A percentile compares a stretch with the other conserved stretches of the same genome.
phyloP scores from a whole-genome alignment of 2,797 vertebrate genomes.

The Novumbra hubbsi region DNA sequence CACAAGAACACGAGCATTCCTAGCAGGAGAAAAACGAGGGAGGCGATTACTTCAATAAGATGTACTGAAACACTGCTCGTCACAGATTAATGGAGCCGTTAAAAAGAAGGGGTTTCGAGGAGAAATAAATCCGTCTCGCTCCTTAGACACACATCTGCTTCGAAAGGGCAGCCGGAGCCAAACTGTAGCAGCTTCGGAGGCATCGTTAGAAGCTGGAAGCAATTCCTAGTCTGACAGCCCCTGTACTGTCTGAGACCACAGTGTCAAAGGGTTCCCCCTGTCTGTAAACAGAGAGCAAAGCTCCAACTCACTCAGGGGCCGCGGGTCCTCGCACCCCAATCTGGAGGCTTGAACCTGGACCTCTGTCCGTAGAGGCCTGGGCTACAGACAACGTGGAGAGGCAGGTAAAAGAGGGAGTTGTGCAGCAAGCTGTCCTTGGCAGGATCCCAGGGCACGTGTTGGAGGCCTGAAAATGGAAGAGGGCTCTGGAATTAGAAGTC shows the following conservation, averaged over 20 bases:
- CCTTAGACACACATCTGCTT: conserved; percentile 67
- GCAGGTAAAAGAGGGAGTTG: conserved; percentile 40
- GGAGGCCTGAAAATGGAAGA: conserved; percentile 49
- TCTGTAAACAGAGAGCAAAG: conserved; percentile 4
- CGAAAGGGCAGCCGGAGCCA: conserved; percentile 51
- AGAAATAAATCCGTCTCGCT: conserved; percentile 67
- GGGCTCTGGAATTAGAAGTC: conserved; percentile 71
- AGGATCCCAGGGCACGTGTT: conserved; percentile 48
- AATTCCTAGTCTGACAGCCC: conserved; percentile 33
- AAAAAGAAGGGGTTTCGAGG: conserved; percentile 59
- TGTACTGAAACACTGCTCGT: conserved; percentile 78
- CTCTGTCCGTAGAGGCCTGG: conserved; percentile 38
- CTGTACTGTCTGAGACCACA: conserved; percentile 37
- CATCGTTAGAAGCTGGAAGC: conserved; percentile 53
- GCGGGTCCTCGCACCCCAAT: conserved; percentile 2
- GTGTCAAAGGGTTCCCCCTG: conserved; percentile 21
- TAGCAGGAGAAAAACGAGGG: conserved; percentile 70
- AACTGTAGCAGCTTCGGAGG: conserved; percentile 58
- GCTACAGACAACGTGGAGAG: conserved; percentile 34
- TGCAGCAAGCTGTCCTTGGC: conserved; percentile 46
- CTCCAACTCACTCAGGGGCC: conserved; percentile 8
- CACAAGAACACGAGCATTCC: conserved; percentile 83
- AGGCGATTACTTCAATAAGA: conserved; percentile 82
- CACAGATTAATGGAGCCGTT: conserved; percentile 73
- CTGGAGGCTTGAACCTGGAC: conserved; percentile 15